A percentile compares a stretch with the other conserved stretches of the same genome.
Evolutionary conservation across 2,113 vertebrate genomes (phyloP).

Genomic region (Glaucomys volans): DNA sequence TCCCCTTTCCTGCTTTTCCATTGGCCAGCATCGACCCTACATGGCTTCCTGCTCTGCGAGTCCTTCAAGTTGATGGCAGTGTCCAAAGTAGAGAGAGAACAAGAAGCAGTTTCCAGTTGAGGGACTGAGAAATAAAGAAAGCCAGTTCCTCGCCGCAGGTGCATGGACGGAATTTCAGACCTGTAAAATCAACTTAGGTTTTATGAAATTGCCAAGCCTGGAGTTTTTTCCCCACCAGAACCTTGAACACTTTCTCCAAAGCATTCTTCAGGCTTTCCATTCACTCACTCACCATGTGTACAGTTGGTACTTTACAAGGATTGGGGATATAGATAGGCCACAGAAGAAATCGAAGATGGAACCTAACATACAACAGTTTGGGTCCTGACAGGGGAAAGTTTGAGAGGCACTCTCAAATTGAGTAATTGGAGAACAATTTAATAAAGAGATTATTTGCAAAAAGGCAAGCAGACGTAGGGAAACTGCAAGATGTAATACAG

Average conservation of each 20-base stretch:
- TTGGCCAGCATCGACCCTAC: too few species aligned
- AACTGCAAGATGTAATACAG: not conserved
- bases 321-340: too few species aligned
- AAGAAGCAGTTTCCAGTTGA: not conserved
- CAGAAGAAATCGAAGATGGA: not conserved
- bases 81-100: too few species aligned
- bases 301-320: not conserved
- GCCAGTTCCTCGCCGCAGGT: not conserved
- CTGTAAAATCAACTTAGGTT: not conserved
- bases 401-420: rapidly evolving
- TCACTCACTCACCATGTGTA: not conserved
- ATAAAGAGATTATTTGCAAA: not conserved
- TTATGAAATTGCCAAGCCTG: not conserved
- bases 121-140: not conserved
- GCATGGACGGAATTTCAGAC: not conserved
- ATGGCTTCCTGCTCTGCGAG: not conserved
- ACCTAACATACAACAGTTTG: not conserved
- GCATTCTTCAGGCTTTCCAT: not conserved
- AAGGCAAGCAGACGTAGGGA: not conserved
- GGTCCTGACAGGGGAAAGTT: not conserved
- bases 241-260: not conserved
- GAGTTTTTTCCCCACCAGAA: not conserved
- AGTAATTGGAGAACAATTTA: not conserved
- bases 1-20: not conserved
- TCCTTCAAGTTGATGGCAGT: not conserved